Percentiles rank a stretch among this genome's conserved stretches.
Evolutionary conservation across 2,113 vertebrate genomes (phyloP).

Genomic region (Cygnus buccinator): DNA sequence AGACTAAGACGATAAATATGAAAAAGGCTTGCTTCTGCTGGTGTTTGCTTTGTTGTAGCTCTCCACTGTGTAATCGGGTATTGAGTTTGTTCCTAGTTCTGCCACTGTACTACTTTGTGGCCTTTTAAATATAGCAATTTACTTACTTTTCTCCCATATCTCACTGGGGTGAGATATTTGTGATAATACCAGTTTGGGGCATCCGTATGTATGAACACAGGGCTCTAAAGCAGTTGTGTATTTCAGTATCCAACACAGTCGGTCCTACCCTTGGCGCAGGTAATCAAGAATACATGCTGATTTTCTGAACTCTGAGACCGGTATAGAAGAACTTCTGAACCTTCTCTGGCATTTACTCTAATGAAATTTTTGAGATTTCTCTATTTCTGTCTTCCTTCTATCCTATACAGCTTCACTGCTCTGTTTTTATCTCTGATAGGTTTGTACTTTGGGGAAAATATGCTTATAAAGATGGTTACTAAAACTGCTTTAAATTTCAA

Average conservation of each 20-base stretch:
- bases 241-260: neutral
- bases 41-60: neutral
- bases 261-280: neutral
- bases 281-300: neutral
- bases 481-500: neutral
- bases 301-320: neutral
- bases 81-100: neutral
- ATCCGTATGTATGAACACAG: neutral
- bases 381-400: neutral
- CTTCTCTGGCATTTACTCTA: neutral
- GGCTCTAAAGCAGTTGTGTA: neutral
- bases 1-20: neutral
- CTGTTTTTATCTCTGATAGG: neutral
- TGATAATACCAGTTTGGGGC: neutral
- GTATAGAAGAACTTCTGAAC: neutral
- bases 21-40: neutral
- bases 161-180: neutral
- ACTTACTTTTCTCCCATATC: neutral
- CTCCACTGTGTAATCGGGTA: fast-evolving
- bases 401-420: neutral
- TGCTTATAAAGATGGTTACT: neutral
- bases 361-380: neutral
- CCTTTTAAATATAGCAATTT: neutral
- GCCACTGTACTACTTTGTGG: neutral
- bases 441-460: neutral